Conservation (phyloP, 2,113 vertebrate species). For the Proterorhinus semilunaris region DNA sequence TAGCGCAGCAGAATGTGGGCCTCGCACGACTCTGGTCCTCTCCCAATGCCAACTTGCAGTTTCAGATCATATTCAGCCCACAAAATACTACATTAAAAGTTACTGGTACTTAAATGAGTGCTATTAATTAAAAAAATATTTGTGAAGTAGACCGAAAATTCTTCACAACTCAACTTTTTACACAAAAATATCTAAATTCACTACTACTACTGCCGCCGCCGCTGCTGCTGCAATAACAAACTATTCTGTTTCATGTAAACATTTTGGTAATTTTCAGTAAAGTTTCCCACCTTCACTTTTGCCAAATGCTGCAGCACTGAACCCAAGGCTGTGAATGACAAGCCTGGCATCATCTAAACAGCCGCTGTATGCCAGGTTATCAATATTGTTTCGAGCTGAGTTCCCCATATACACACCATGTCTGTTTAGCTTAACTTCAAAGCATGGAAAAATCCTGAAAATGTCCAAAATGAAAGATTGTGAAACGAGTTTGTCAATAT, state of each 20-base stretch:
- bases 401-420: conserved; percentile 2
- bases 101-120: too few species aligned
- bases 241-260: too few species aligned
- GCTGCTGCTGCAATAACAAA: too few species aligned
- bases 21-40: conserved; percentile 28
- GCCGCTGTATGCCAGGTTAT: conserved; percentile 20
- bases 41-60: conserved; percentile 28
- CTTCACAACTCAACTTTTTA: too few species aligned
- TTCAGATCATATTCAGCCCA: conserved; percentile 39
- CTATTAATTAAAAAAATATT: too few species aligned
- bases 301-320: conserved; percentile 18
- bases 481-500: conserved; percentile 45
- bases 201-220: too few species aligned
- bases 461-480: conserved; percentile 14
- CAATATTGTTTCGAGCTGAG: conserved; percentile 17
- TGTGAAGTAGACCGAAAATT: too few species aligned
- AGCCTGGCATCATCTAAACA: conserved; percentile 27
- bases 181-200: too few species aligned
- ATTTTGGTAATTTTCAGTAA: too few species aligned
- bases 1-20: conserved; percentile 24
- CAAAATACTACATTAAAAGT: conserved; percentile 12
- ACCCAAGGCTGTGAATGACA: conserved; percentile 15
- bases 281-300: too few species aligned
- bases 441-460: background rate
- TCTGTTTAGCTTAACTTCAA: conserved; percentile 28